Evolutionary conservation across 1,140 invertebrate genomes (phyloP).

Genomic region (Lerema accius): DNA sequence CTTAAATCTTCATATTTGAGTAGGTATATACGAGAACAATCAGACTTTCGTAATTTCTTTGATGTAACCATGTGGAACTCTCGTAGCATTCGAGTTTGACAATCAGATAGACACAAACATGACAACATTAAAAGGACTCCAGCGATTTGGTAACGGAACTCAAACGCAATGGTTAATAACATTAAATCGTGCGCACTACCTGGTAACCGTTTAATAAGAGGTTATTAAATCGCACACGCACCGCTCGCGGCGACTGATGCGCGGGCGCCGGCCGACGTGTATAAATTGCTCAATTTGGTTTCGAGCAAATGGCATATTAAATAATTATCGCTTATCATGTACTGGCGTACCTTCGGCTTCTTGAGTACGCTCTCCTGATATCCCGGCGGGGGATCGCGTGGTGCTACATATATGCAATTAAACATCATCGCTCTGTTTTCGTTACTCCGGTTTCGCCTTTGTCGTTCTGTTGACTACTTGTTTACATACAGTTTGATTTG

Average conservation of each 20-base stretch:
- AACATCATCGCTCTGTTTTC: constrained; percentile 29
- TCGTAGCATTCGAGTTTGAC: too few relatives aligned
- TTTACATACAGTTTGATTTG: constrained; percentile 29
- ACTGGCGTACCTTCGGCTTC: constrained; percentile 50
- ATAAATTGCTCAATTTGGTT: constrained; percentile 79
- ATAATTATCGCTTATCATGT: constrained; percentile 66
- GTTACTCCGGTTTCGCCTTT: constrained; percentile 18
- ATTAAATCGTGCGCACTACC: constrained; percentile 55
- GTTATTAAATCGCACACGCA: constrained; percentile 55
- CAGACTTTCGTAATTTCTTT: too few relatives aligned
- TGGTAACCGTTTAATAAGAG: constrained; percentile 51
- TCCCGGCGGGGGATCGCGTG: constrained; percentile 48
- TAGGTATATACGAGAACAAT: too few relatives aligned
- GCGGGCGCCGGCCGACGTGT: constrained; percentile 51
- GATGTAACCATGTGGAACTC: too few relatives aligned
- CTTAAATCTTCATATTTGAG: too few relatives aligned
- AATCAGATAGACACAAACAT: background rate
- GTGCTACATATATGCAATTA: constrained; percentile 42
- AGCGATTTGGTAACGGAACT: background rate
- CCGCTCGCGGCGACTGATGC: constrained; percentile 38
- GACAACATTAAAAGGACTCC: background rate
- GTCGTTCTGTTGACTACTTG: constrained; percentile 22
- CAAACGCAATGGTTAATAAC: constrained; percentile 32
- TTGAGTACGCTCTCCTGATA: constrained; percentile 56
- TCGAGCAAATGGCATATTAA: constrained; percentile 69